Base-by-base conservation (phyloP, 2,888 invertebrate genomes). In the Chrysolina oricalcia region DNA sequence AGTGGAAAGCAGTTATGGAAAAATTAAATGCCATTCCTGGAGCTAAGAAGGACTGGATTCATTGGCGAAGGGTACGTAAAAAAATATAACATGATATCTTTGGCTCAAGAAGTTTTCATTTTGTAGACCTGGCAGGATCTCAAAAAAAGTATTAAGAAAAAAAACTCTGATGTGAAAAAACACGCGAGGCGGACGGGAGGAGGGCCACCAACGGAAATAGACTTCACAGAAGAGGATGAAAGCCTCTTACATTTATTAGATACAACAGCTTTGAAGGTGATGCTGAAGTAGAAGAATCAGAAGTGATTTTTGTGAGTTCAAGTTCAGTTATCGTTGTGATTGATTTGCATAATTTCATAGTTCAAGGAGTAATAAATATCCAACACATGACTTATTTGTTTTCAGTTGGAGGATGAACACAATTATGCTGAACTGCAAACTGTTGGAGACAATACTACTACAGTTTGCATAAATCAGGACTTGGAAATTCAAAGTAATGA, bases 41-140 rank as follows among this genome's bases (percentile, higher is more conserved):
- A 17, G 65, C 72, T 10, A 72, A 65, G 40, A 66, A 72, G 19
- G 65, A 72, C 19, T 65, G 72, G 72, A 41, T 23, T 6, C 72
- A 72, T 53, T 72, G 72, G 72, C 65, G 65, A 8, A 72, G 65
- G 40, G 56, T 72, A 72, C 6, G 65, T 53, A 11, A n/a, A 35
- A 64, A 62, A 62, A 62, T 11, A 62, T 13, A 4, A 11, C n/a
- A 23, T 15, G 8, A 43, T 5, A 43, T 43, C 43, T 1, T 43
- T 10, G 8, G 43, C 43, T 43, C 15, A 15, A 43, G 43, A 43
- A 43, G 64, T 64, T 17, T 40, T 64, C 50, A 23, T 56, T 59
- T 41, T 35, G 4, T 35, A 35, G 35, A 35, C 35, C 35, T 8
- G 35, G 35, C 35, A 35, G 35, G 35, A 35, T 35, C 35, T 35